Evolutionary conservation across 2,113 vertebrate species (phyloP).

Genomic region (Myanophis thanlyinensis): DNA sequence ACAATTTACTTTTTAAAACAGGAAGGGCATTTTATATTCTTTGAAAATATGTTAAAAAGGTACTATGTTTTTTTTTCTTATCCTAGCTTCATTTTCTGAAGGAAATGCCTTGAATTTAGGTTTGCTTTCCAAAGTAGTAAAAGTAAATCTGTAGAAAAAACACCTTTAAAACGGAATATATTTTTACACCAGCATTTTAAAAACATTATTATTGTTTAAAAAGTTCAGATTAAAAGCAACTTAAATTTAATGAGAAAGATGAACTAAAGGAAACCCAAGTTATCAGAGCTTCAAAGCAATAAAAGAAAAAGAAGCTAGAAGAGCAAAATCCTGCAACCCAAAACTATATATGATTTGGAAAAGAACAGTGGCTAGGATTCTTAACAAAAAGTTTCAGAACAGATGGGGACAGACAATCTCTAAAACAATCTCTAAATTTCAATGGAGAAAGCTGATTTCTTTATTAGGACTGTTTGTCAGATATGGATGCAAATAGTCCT

Average conservation of each 20-base stretch:
- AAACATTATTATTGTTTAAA: not conserved
- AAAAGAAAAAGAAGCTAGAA: not conserved
- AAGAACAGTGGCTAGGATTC: fast-evolving
- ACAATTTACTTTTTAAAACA: not conserved
- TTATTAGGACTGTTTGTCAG: not conserved
- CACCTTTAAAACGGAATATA: not conserved
- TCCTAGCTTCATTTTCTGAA: not conserved
- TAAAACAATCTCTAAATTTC: not conserved
- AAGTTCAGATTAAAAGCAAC: not conserved
- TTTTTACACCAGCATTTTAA: not conserved
- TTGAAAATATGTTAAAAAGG: not conserved
- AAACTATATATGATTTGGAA: not conserved
- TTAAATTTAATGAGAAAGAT: not conserved
- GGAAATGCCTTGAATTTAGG: not conserved
- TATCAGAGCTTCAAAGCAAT: not conserved
- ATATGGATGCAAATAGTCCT: not conserved
- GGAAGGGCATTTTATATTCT: not conserved
- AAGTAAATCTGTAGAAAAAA: not conserved
- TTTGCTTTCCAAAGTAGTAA: not conserved
- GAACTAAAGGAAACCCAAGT: not conserved
- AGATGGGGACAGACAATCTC: not conserved
- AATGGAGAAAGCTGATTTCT: not conserved
- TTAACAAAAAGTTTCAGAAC: not conserved
- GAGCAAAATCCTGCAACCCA: not conserved
- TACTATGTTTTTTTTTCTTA: not conserved